Evolutionary conservation across 2,113 vertebrate genomes (phyloP).

Genomic region (Aviceda subcristata): DNA sequence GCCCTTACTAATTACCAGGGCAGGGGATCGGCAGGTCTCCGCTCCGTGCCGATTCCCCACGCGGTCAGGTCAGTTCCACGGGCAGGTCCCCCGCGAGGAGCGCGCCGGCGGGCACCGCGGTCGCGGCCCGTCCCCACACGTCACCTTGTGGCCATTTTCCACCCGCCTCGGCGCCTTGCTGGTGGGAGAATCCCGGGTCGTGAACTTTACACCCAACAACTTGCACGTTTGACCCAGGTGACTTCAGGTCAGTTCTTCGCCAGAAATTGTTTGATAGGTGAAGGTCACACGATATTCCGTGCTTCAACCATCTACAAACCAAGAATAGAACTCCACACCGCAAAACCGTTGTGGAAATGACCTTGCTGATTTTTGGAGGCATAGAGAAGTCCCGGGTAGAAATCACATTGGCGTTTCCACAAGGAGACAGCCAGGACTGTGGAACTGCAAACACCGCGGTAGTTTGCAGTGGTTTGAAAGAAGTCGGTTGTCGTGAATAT

Average conservation of each 20-base stretch:
- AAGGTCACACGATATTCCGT: not conserved
- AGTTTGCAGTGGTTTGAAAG: not conserved
- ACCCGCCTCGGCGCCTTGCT: not conserved
- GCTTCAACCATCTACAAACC: not conserved
- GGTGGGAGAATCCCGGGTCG: not conserved
- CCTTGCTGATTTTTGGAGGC: not conserved
- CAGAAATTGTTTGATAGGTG: not conserved
- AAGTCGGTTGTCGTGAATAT: not conserved
- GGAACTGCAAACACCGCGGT: not conserved
- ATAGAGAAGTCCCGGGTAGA: not conserved
- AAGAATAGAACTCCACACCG: not conserved
- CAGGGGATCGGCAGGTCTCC: not conserved
- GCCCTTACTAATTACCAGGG: not conserved
- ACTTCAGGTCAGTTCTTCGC: not conserved
- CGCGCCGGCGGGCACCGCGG: accelerated
- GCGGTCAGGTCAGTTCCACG: too few relatives aligned
- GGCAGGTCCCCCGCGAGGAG: not conserved
- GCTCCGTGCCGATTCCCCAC: not conserved
- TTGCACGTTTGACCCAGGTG: not conserved
- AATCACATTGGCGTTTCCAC: not conserved
- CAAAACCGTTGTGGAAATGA: not conserved
- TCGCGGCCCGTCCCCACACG: not conserved
- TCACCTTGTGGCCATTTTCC: not conserved
- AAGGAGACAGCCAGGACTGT: not conserved
- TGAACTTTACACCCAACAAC: not conserved